Percentiles rank a stretch among this genome's conserved stretches.
These are phyloP conservation scores for Plagodis pulveraria DNA, from an alignment of 2,888 invertebrate genomes.

Conservation along the genomic window DNA sequence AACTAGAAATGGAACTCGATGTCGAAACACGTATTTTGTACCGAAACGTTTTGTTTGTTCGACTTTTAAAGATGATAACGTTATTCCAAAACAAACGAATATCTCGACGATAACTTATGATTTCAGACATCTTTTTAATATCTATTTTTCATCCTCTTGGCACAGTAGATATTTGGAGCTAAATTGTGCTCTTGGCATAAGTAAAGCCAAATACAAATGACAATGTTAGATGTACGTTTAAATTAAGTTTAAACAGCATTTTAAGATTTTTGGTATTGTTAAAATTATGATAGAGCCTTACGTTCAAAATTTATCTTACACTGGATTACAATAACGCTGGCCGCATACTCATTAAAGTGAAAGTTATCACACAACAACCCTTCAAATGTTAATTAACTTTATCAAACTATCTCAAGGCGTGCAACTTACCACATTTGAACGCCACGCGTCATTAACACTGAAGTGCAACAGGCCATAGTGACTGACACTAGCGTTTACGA, in stretches of 20 bases:
- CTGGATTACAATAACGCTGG: not conserved
- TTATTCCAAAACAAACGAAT: too few species aligned
- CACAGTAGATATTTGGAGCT: too few species aligned
- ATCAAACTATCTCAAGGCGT: slow-evolving; percentile 23
- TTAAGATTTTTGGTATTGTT: too few species aligned
- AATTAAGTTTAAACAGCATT: too few species aligned
- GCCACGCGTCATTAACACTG: slow-evolving; percentile 36
- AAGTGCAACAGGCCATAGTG: slow-evolving; percentile 43
- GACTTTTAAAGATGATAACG: not conserved
- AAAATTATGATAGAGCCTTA: too few species aligned
- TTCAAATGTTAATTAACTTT: slow-evolving; percentile 21
- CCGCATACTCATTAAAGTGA: slow-evolving; percentile 5
- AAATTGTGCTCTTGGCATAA: too few species aligned
- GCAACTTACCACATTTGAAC: slow-evolving; percentile 29
- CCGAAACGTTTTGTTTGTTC: slow-evolving; percentile 2
- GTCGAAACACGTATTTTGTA: not conserved
- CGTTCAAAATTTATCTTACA: slow-evolving; percentile 5
- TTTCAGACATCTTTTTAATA: too few species aligned
- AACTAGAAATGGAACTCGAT: slow-evolving; percentile 6
- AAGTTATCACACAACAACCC: slow-evolving; percentile 14
- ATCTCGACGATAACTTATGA: too few species aligned
- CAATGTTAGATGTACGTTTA: too few species aligned
- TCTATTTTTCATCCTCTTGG: too few species aligned
- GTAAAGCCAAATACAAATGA: too few species aligned
- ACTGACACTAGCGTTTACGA: slow-evolving; percentile 34